A percentile compares a stretch with the other conserved stretches of the same genome.
Evolutionary conservation across 2,113 vertebrate genomes (phyloP).

Genomic region (Melanerpes aurifrons): DNA sequence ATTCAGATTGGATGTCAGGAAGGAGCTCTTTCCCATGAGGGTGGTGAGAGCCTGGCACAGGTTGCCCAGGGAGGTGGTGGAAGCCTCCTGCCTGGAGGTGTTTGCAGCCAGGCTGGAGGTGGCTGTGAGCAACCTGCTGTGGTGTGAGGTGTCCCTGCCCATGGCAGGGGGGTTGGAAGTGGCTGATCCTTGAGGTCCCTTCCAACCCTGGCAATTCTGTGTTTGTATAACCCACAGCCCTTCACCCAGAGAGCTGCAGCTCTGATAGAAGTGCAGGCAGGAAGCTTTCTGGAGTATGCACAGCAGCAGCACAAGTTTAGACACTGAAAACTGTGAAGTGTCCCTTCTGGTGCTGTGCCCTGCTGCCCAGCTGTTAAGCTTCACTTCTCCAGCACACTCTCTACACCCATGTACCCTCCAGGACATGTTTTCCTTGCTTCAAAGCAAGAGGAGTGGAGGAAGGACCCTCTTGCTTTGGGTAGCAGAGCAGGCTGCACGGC

Average conservation of each 20-base stretch:
- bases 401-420: neutral
- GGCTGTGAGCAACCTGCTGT: too few species aligned
- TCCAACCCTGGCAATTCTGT: too few species aligned
- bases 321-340: neutral
- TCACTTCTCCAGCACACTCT: neutral
- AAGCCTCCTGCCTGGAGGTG: too few species aligned
- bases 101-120: too few species aligned
- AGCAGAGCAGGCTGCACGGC: neutral
- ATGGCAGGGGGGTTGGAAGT: too few species aligned
- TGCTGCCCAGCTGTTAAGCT: neutral
- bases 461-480: neutral
- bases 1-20: too few species aligned
- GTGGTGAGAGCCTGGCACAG: too few species aligned
- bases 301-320: neutral
- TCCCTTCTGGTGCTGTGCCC: neutral
- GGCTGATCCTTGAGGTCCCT: too few species aligned
- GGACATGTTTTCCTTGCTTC: neutral
- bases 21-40: too few species aligned
- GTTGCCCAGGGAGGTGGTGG: too few species aligned
- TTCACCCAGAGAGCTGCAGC: neutral
- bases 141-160: too few species aligned
- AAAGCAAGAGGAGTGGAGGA: neutral
- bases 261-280: neutral
- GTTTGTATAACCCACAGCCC: neutral
- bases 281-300: neutral